Base-by-base conservation (phyloP, 2,113 vertebrate species). In the Marcusenius ussheri region DNA sequence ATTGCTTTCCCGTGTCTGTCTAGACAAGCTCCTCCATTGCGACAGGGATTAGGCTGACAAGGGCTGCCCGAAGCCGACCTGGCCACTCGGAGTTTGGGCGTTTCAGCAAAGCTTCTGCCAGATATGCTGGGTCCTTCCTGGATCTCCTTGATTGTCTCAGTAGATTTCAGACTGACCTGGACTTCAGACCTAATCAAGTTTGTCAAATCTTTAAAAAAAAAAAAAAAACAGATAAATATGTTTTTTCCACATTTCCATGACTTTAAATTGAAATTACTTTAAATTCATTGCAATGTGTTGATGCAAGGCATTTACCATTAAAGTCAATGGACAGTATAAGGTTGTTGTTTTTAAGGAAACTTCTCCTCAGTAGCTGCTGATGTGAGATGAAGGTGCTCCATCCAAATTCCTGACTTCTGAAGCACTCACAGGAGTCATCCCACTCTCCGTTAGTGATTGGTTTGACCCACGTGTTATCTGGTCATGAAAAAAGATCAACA, bases 321-420 rank as follows among this genome's bases (percentile, higher is more conserved):
- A 98, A 97, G 92, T 98, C 95, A 88, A 94, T 94, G 47, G 97
- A 96, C 83, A 99, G 93, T 89, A 98, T 97, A 47, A 99, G 94
- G 91, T 97, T 95, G 3, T 96, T 91, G 8, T 98, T 97, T 92
- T 97, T 98, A 45, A 99, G 94, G 93, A 97, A 98, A 91, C 84
- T 97, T 89, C 94, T 96, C 27, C 90, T 94, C 2, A 83, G 93
- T 88, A 99, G 77, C 35, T 97, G 94, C 3, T 93, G 89, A 89
- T 98, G 97, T 21, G 97, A 96, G 21, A 98, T 95, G 92, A 98
- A 95, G 0, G 7, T 94, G 35, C 0, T 86, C 98, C 97, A 98
- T 0, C 98, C 97, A 45, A 1, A 88, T n/a, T 91, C 3, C 0
- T 0, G 0, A 31, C 92, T 94, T 85, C 96, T 94, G 21, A 90